A percentile compares a stretch with the other conserved stretches of the same genome.
These are phyloP conservation scores for Epinephelus coioides DNA, from an alignment of 2,797 vertebrate genomes.

Conservation along the genomic window DNA sequence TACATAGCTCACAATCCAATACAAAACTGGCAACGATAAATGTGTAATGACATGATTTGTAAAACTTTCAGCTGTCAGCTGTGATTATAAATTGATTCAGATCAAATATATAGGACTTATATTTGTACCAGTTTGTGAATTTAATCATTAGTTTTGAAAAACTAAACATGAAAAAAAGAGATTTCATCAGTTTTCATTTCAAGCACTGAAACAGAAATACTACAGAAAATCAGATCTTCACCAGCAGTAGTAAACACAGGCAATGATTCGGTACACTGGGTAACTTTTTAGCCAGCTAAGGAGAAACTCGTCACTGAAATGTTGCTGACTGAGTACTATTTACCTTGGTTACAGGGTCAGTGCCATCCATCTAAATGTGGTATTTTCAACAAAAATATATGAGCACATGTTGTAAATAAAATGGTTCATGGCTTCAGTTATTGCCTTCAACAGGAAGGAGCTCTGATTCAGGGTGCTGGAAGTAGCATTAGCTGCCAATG, in stretches of 20 bases:
- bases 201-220: background rate
- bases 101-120: no score
- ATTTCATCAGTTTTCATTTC: background rate
- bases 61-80: background rate
- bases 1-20: background rate
- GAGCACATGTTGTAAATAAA: conserved; percentile 20
- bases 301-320: background rate
- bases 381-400: conserved; percentile 25
- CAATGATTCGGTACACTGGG: background rate
- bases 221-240: background rate
- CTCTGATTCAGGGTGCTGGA: background rate
- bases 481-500: background rate
- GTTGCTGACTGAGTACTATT: conserved; percentile 7
- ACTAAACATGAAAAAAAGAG: background rate
- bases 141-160: background rate
- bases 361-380: conserved; percentile 4
- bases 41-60: no score
- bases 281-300: background rate
- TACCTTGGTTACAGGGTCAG: conserved; percentile 4
- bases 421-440: background rate
- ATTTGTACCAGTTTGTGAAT: background rate
- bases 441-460: background rate
- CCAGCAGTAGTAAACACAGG: background rate
- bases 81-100: background rate
- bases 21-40: background rate